These are phyloP conservation scores for Blastobasis adustella DNA, from an alignment of 2,888 invertebrate species.

Conservation along the genomic window DNA sequence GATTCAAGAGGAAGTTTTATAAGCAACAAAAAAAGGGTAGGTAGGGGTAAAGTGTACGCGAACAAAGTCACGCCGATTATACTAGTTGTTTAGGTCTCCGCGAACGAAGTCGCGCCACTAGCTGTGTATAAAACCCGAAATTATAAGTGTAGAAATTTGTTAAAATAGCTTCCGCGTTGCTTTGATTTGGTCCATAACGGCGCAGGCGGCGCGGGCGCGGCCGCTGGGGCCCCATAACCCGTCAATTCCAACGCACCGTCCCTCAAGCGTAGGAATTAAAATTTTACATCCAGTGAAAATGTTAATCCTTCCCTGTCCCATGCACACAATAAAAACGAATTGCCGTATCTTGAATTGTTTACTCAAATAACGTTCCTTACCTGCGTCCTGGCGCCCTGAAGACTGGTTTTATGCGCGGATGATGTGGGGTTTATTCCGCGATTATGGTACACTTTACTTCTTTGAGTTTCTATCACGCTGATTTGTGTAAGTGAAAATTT, in stretches of 20 bases:
- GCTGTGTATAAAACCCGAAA: background rate
- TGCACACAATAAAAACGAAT: conserved; percentile 58
- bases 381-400: background rate
- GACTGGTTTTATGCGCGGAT: background rate
- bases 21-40: too few species aligned
- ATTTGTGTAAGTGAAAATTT: too few species aligned
- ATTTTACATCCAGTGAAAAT: conserved; percentile 64
- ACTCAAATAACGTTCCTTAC: conserved; percentile 17
- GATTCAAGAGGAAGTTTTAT: too few species aligned
- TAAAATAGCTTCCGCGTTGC: background rate
- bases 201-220: conserved; percentile 6
- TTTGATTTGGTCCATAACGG: conserved; percentile 6
- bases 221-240: conserved; percentile 56
- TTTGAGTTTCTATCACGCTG: too few species aligned
- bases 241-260: conserved; percentile 54
- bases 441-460: too few species aligned
- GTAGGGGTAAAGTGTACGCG: too few species aligned
- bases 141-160: background rate
- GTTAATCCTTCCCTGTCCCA: conserved; percentile 62
- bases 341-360: conserved; percentile 60
- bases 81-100: background rate
- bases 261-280: conserved; percentile 60
- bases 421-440: too few species aligned
- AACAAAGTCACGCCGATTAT: too few species aligned
- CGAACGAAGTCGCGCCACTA: too few species aligned